Evolutionary conservation across 2,797 vertebrate species (phyloP), one percentile per base, ranked within the genome.

Genomic region (Leptatherina wallacei): DNA sequence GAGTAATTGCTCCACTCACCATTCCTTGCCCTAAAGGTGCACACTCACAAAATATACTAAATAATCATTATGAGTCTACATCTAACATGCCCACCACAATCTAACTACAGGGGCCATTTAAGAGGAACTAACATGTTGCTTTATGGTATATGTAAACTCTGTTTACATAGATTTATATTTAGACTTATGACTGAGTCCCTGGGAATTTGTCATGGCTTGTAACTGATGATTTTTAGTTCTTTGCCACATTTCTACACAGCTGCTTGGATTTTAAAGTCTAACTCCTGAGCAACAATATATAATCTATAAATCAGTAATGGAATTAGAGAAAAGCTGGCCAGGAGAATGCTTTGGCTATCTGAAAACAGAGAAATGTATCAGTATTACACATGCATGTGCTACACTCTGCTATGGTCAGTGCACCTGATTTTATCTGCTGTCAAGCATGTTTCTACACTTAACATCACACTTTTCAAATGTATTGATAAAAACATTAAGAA

Each of bases 11-110:
- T 88, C 62, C 71, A 71, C 61, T 87, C 71, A 33, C 69, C 62
- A 88, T 81, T 85, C 87, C 79, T 78, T 85, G 55, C 70, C 83
- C 83, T 77, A 18, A 85, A 85, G 80, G 71, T 66, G 13, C 64
- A 56, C 55, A 65, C 63, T 78, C 55, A 68, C 73, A 78, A 84
- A 88, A 82, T 77, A 86, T 81, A 80, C 75, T 88, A 71, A 76
- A 75, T 77, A 84, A 87, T 90, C 11, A 51, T 27, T 86, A 89
- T 49, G 65, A 73, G 66, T 70, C 77, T 70, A 78, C 76, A 78
- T 76, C 66, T 76, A 77, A 83, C 76, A 80, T 49, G 71, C 35
- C 71, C 35, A 47, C 54, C 58, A 69, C 62, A 66, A 16, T 44
- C 33, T 66, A 33, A 75, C 84, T 75, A 44, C 64, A 54, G 83